A percentile compares a stretch with the other conserved stretches of the same genome.
Evolutionary conservation across 2,113 vertebrate species (phyloP).

Genomic region (Trematomus loennbergii): DNA sequence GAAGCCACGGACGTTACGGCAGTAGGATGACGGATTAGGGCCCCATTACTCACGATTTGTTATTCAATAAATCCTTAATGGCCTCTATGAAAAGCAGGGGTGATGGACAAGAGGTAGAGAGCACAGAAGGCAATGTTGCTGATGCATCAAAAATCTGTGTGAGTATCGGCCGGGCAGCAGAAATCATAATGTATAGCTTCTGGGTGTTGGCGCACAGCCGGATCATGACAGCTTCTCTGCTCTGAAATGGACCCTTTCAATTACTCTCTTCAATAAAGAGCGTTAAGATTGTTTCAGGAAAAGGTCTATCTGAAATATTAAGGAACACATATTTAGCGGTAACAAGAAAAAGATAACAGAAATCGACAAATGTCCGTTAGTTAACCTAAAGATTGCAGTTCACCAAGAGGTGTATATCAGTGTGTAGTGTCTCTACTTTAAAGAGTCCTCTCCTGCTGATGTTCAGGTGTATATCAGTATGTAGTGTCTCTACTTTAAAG

Average conservation of each 20-base stretch:
- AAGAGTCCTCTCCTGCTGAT: too few species aligned
- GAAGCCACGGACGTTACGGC: constrained; percentile 55
- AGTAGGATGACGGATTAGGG: constrained; percentile 76
- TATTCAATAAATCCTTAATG: constrained; percentile 87
- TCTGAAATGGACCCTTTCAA: constrained; percentile 23
- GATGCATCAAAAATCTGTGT: constrained; percentile 74
- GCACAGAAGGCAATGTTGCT: constrained; percentile 63
- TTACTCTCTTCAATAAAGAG: constrained; percentile 32
- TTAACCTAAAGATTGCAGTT: too few species aligned
- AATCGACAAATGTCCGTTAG: too few species aligned
- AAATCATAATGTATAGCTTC: constrained; percentile 68
- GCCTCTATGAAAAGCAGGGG: constrained; percentile 80
- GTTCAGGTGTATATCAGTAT: too few species aligned
- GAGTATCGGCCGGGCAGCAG: constrained; percentile 21
- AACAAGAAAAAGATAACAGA: too few species aligned
- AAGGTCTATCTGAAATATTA: too few species aligned
- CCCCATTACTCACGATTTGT: constrained; percentile 83
- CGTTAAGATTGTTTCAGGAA: neutral
- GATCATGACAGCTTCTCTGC: constrained; percentile 44
- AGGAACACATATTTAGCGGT: neutral
- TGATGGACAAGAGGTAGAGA: constrained; percentile 74
- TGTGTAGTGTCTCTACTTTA: too few species aligned
- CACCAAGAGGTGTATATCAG: too few species aligned
- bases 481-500: too few species aligned
- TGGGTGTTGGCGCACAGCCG: constrained; percentile 41